Conservation (phyloP, 2,113 vertebrate genomes). For the Pseudopipra pipra region DNA sequence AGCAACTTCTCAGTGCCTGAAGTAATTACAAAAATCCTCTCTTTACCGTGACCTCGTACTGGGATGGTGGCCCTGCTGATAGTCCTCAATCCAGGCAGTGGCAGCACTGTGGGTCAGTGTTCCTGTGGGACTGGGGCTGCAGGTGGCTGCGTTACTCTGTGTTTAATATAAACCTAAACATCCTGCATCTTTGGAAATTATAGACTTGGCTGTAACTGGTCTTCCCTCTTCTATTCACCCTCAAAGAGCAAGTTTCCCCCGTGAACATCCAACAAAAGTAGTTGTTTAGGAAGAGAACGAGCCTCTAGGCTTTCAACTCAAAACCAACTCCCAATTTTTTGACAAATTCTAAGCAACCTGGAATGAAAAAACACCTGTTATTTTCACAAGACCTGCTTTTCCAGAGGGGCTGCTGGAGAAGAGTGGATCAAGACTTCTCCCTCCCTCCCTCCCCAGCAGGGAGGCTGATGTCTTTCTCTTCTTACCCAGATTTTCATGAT, state of each 20-base stretch:
- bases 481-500: constrained; percentile 87
- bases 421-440: background rate
- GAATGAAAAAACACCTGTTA: accelerated
- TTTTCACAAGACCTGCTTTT: background rate
- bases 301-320: background rate
- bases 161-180: background rate
- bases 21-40: background rate
- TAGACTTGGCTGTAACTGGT: background rate
- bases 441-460: background rate
- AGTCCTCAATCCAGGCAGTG: background rate
- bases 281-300: background rate
- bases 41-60: background rate
- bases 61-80: background rate
- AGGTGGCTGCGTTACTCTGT: background rate
- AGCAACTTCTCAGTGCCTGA: background rate
- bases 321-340: background rate
- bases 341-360: background rate
- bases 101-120: background rate
- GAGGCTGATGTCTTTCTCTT: background rate
- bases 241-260: background rate
- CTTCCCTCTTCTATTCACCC: background rate
- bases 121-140: background rate
- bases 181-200: background rate
- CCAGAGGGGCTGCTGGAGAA: background rate
- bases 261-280: background rate